Conservation (phyloP, 2,797 vertebrate genomes). For the Alfaro cultratus region DNA sequence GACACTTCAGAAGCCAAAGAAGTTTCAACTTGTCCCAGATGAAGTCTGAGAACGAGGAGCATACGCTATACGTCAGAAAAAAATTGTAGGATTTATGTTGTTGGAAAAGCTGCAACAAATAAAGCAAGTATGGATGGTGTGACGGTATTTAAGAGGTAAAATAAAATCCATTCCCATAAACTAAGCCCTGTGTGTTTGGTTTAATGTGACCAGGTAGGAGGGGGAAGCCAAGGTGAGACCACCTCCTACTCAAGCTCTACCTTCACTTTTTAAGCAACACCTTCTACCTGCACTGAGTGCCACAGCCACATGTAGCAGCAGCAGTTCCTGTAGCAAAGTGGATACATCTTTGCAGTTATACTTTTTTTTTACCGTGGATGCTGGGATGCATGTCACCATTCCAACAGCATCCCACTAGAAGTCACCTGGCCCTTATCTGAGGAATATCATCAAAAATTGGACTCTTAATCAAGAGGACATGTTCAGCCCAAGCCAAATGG, state of each 20-base stretch:
- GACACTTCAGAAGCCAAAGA: constrained; percentile 57
- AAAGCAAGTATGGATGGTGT: constrained; percentile 18
- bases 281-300: constrained; percentile 47
- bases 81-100: neutral
- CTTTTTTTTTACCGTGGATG: constrained; percentile 1
- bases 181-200: constrained; percentile 54
- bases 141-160: constrained; percentile 46
- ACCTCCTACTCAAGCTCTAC: constrained; percentile 60
- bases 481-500: constrained; percentile 82
- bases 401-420: constrained; percentile 30
- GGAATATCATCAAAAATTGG: constrained; percentile 36
- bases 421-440: constrained; percentile 25
- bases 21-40: constrained; percentile 72
- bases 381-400: constrained; percentile 50
- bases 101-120: constrained; percentile 40
- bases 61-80: neutral
- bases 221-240: constrained; percentile 69
- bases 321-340: constrained; percentile 18
- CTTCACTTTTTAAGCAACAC: constrained; percentile 54
- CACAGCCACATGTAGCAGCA: constrained; percentile 3
- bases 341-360: neutral
- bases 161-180: constrained; percentile 56
- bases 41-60: constrained; percentile 16
- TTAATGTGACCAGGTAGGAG: constrained; percentile 71
- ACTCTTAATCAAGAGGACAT: constrained; percentile 68